Evolutionary conservation across 1,140 invertebrate genomes (phyloP).

Genomic region (Hormaphis cornu): DNA sequence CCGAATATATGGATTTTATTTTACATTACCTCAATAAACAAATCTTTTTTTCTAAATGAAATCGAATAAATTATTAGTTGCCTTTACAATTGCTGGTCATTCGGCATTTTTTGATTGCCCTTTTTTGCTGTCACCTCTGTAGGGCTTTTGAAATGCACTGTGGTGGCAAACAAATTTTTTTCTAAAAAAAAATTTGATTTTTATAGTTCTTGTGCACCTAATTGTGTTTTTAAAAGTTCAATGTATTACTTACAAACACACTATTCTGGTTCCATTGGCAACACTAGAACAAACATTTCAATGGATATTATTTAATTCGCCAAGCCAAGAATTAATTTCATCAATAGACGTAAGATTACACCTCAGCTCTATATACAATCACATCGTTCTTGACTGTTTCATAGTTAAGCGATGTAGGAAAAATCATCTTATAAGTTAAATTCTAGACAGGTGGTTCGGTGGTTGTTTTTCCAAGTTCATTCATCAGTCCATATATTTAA

Average conservation of each 20-base stretch:
- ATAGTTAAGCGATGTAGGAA: neutral
- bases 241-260: neutral
- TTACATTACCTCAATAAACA: neutral
- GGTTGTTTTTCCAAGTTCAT: too few relatives aligned
- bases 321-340: too few relatives aligned
- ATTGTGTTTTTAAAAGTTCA: neutral
- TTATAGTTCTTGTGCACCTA: neutral
- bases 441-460: too few relatives aligned
- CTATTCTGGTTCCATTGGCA: neutral
- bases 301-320: too few relatives aligned
- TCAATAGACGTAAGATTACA: too few relatives aligned
- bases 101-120: too few relatives aligned
- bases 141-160: neutral
- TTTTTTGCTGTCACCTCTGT: neutral
- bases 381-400: neutral
- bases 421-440: too few relatives aligned
- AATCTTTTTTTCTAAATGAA: neutral
- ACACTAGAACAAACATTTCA: too few relatives aligned
- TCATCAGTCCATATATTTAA: too few relatives aligned
- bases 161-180: neutral
- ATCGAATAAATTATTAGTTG: neutral
- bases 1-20: too few relatives aligned
- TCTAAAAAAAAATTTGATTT: neutral
- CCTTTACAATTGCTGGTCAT: neutral
- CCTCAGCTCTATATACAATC: too few relatives aligned